A percentile compares a stretch with the other conserved stretches of the same genome.
Conservation (phyloP, 2,888 invertebrate genomes). For the Cylindroiulus punctatus region DNA sequence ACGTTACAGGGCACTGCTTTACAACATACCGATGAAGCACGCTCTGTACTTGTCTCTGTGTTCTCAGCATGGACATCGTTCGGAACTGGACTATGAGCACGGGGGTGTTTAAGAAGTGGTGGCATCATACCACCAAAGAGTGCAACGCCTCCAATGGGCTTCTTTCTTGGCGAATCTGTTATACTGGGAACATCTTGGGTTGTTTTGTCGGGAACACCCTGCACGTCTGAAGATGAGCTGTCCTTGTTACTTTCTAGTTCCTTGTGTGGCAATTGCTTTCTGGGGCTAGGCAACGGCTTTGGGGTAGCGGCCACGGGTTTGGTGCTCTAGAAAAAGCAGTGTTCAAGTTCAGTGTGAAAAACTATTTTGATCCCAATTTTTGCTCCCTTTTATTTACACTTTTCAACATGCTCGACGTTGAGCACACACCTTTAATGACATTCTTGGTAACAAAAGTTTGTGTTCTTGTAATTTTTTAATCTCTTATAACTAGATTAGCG, state of each 20-base stretch:
- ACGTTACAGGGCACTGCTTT: too few relatives aligned
- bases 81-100: conserved; percentile 8
- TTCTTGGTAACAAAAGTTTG: too few relatives aligned
- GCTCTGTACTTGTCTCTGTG: not conserved
- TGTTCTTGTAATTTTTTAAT: too few relatives aligned
- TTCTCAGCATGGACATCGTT: not conserved
- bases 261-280: not conserved
- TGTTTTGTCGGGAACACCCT: not conserved
- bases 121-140: conserved; percentile 52
- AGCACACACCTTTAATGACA: too few relatives aligned
- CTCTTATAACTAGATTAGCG: too few relatives aligned
- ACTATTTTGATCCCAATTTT: not conserved
- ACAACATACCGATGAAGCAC: not conserved
- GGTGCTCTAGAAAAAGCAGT: not conserved
- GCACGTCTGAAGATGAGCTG: not conserved
- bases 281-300: conserved; percentile 46
- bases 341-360: not conserved
- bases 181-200: not conserved
- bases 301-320: not conserved
- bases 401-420: too few relatives aligned
- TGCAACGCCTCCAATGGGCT: conserved; percentile 51
- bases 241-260: conserved; percentile 5
- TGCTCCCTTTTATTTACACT: not conserved
- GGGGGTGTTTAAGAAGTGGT: conserved; percentile 45
- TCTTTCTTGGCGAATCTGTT: conserved; percentile 49